These are phyloP conservation scores for Sebastes itinus DNA, from an alignment of 2,797 vertebrate species.

Conservation along the genomic window DNA sequence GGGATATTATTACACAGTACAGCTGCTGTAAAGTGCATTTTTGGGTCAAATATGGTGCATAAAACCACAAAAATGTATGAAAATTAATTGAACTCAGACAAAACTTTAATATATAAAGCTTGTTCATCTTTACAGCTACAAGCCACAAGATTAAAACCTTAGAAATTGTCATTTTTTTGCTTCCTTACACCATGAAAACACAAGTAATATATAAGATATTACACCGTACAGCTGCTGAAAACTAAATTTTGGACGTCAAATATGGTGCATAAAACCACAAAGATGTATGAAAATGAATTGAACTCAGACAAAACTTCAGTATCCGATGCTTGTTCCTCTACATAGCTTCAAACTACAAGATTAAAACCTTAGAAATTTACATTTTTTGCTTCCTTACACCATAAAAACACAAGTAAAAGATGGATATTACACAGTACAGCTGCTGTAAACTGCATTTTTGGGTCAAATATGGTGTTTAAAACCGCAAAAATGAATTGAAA, in stretches of 20 bases:
- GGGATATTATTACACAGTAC: neutral
- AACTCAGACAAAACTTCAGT: neutral
- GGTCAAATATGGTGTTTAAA: neutral
- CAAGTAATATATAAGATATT: neutral
- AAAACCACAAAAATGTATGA: neutral
- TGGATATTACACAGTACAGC: neutral
- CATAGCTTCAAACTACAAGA: neutral
- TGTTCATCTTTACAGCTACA: neutral
- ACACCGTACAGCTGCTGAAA: neutral
- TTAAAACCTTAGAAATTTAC: accelerated
- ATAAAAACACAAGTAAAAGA: neutral
- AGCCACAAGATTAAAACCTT: neutral
- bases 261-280: neutral
- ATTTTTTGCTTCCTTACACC: neutral
- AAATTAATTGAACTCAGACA: neutral
- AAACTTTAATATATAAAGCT: neutral
- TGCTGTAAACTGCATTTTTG: neutral
- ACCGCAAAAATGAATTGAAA: neutral
- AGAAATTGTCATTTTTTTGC: no score
- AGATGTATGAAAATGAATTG: neutral
- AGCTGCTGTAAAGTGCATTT: neutral
- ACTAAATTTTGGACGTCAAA: neutral
- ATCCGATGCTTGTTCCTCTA: accelerated
- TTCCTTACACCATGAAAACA: neutral
- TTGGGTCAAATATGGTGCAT: neutral